Base-by-base conservation (phyloP, 2,888 invertebrate genomes). In the Ethmia dodecea region DNA sequence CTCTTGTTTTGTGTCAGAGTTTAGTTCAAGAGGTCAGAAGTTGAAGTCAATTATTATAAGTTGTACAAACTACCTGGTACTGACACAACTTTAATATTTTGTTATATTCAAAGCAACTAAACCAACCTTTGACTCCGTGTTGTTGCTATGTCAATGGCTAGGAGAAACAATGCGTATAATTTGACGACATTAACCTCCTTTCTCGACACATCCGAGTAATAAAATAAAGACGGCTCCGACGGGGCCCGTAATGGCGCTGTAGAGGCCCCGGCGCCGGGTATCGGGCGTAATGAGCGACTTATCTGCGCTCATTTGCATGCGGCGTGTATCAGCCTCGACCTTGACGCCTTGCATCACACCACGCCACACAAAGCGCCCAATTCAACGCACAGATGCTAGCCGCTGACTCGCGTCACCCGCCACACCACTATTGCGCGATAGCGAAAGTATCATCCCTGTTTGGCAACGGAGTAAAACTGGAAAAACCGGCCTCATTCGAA, bases 251-350 rank as follows among this genome's bases (percentile, higher is more conserved):
- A 79, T 72, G 70, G 65, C 62, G 49, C 58, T 60, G 54, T 51
- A 56, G 60, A 66, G 67, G 65, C 66, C 60, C 55, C 63, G 62
- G 54, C 53, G 62, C 55, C 61, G 70, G 66, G 66, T 70, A 71
- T 67, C 55, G 66, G 57, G 62, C 64, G 75, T 81, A 80, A 81
- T 79, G 77, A 81, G 70, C 65, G 71, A 74, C 75, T 78, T 83
- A 81, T 81, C 78, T 77, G 52, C 50, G 64, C 70, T 74, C 74
- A 81, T 84, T 86, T 83, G 69, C 81, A 83, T 83, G 70, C 72
- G 59, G 55, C 70, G 73, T 72, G 66, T 68, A 68, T 70, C 67
- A 60, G 64, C 64, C 68, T 64, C 80, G 83, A 80, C 84, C 83
- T 83, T 83, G 81, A 72, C 78, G 74, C 73, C 68, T 74, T 67